Conservation (phyloP, 2,113 vertebrate genomes). For the Microcebus tavaratra region DNA sequence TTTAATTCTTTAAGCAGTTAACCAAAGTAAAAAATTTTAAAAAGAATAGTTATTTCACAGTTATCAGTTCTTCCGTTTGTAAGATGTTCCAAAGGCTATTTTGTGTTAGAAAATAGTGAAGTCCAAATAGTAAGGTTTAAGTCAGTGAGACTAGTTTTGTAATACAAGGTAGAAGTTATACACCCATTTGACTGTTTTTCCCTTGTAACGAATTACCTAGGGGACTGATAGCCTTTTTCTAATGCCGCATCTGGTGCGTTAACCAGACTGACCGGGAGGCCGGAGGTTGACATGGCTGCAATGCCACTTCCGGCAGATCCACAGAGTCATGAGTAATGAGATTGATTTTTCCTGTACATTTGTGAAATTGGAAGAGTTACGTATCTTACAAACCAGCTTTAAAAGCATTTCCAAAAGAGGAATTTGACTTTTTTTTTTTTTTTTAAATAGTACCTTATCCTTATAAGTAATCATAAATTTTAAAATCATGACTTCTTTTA, state of each 20-base stretch:
- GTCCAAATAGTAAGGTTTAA: neutral
- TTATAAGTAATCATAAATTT: neutral
- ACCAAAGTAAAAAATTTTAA: constrained; percentile 29
- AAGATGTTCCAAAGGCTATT: neutral
- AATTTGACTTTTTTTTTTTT: neutral
- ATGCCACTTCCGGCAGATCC: neutral
- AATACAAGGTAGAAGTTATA: neutral
- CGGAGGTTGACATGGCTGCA: neutral
- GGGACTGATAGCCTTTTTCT: neutral
- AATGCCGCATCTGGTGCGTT: neutral
- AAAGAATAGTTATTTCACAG: constrained; percentile 21
- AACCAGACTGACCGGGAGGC: neutral
- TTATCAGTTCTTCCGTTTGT: neutral
- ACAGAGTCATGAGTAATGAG: neutral
- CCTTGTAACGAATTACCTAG: neutral
- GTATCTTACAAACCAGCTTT: neutral
- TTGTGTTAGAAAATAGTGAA: constrained; percentile 49
- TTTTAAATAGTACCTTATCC: neutral
- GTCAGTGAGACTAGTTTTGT: neutral
- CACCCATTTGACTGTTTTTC: neutral
- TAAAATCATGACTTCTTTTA: neutral
- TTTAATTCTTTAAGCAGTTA: constrained; percentile 44
- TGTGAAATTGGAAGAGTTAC: constrained; percentile 23
- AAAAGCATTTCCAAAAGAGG: neutral
- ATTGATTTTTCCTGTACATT: neutral